phyloP scores from a whole-genome alignment of 2,888 invertebrate genomes.

The Argyra leucocephala region DNA sequence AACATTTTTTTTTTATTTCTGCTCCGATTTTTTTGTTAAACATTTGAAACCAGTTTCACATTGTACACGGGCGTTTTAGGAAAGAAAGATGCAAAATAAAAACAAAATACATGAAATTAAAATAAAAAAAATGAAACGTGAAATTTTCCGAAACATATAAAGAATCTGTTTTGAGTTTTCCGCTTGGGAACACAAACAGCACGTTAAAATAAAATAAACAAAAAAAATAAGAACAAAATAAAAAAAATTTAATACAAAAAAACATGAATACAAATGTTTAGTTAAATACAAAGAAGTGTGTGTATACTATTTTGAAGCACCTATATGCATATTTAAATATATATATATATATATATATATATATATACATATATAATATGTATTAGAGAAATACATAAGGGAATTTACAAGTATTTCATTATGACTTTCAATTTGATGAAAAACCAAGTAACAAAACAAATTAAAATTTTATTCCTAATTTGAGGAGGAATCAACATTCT shows the following conservation, averaged over 20 bases:
- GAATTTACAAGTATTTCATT: background rate
- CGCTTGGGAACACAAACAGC: background rate
- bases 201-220: background rate
- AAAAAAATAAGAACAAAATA: background rate
- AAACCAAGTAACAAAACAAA: background rate
- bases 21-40: no score
- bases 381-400: background rate
- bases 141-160: background rate
- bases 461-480: background rate
- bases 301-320: no score
- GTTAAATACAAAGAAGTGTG: background rate
- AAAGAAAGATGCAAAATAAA: no score
- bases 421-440: background rate
- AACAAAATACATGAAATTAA: background rate
- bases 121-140: background rate
- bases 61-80: background rate
- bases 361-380: background rate
- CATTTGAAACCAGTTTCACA: no score
- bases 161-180: slow-evolving; percentile 6
- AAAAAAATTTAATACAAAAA: background rate
- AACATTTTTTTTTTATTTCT: no score
- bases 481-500: no score
- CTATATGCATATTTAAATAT: no score
- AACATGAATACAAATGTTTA: background rate
- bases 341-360: no score